These are phyloP conservation scores for Brachycybe producta DNA, from an alignment of 2,888 invertebrate genomes.

Conservation along the genomic window DNA sequence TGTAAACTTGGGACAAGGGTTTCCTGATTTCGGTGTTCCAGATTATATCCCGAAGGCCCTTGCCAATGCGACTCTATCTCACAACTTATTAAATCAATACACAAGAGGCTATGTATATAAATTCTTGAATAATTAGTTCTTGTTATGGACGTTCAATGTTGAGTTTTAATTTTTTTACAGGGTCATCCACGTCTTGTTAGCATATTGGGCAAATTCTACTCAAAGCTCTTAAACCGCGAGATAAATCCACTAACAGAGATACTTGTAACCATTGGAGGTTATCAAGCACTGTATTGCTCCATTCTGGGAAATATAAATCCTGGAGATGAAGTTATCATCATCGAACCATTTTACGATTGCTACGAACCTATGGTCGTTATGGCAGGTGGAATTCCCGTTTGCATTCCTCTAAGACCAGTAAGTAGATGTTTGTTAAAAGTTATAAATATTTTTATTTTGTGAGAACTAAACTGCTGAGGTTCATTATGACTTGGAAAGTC, in stretches of 20 bases:
- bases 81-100: conserved; percentile 75
- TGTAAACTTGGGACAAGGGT: conserved; percentile 87
- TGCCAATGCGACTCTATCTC: conserved; percentile 45
- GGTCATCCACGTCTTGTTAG: conserved; percentile 82
- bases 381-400: conserved; percentile 74
- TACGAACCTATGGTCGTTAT: conserved; percentile 86
- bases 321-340: conserved; percentile 65
- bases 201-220: conserved; percentile 70
- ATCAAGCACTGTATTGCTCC: conserved; percentile 77
- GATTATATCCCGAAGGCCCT: conserved; percentile 65
- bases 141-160: neutral
- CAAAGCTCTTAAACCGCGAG: conserved; percentile 54
- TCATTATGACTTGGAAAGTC: too few species aligned
- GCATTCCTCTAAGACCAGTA: conserved; percentile 72
- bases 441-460: too few species aligned
- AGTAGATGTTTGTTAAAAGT: too few species aligned
- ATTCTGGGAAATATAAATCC: conserved; percentile 74
- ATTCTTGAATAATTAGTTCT: neutral
- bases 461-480: too few species aligned
- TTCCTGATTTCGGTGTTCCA: conserved; percentile 83
- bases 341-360: conserved; percentile 97
- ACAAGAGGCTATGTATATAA: conserved; percentile 79
- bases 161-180: conserved; percentile 41
- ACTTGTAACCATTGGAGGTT: conserved; percentile 81
- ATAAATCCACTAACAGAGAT: conserved; percentile 76